A percentile compares a stretch with the other conserved stretches of the same genome.
Evolutionary conservation across 1,140 invertebrate genomes (phyloP).

Genomic region (Acromyrmex echinatior): DNA sequence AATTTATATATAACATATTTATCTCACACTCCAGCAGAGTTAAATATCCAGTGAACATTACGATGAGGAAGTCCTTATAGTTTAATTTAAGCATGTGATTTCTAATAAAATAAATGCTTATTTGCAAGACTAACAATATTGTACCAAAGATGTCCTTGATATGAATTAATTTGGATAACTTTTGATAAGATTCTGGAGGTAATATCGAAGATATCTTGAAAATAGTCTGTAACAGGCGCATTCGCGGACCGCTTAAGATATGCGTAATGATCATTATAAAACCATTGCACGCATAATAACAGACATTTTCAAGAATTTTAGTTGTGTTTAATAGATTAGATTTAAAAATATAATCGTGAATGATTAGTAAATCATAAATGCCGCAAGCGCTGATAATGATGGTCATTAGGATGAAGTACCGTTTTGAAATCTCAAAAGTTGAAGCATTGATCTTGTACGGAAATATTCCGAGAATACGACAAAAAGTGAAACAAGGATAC

Average conservation of each 20-base stretch:
- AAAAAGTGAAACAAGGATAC: slow-evolving; percentile 64
- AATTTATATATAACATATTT: slow-evolving; percentile 80
- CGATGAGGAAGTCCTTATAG: not conserved
- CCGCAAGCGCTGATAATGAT: slow-evolving; percentile 50
- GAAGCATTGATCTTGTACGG: slow-evolving; percentile 60
- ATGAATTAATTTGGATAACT: slow-evolving; percentile 73
- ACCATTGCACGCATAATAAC: slow-evolving; percentile 62
- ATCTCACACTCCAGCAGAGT: slow-evolving; percentile 69
- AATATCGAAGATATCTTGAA: slow-evolving; percentile 63
- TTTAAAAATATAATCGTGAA: slow-evolving; percentile 69
- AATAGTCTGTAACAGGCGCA: slow-evolving; percentile 71
- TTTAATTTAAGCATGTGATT: slow-evolving; percentile 3
- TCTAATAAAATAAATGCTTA: slow-evolving; percentile 59
- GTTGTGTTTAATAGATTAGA: slow-evolving; percentile 48
- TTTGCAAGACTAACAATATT: too few species aligned
- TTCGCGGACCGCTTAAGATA: slow-evolving; percentile 34
- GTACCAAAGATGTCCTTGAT: slow-evolving; percentile 75
- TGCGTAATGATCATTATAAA: slow-evolving; percentile 58
- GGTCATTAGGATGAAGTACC: slow-evolving; percentile 41
- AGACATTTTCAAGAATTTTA: slow-evolving; percentile 70
- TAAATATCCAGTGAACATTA: slow-evolving; percentile 53
- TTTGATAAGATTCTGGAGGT: slow-evolving; percentile 65
- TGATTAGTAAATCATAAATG: not conserved
- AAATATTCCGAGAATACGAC: slow-evolving; percentile 68
- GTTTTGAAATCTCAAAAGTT: slow-evolving; percentile 50